Percentiles rank a stretch among this genome's conserved stretches.
Conservation (phyloP, 2,888 invertebrate genomes). For the Scaptomyza polygonia region DNA sequence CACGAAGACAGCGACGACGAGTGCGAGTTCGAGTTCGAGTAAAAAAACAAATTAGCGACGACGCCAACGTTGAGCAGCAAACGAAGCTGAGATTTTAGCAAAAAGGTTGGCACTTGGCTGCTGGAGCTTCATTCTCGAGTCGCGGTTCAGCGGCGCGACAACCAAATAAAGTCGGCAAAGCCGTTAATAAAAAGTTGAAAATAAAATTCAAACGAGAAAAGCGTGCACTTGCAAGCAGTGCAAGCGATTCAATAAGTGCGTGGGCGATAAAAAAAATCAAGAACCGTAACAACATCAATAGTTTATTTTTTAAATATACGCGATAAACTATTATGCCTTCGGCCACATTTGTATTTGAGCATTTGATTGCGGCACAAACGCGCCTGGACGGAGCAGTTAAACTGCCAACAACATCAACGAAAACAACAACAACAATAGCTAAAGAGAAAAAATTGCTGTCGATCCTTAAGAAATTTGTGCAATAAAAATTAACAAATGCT, state of each 20-base stretch:
- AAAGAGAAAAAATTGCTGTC: conserved; percentile 70
- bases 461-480: conserved; percentile 72
- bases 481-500: conserved; percentile 58
- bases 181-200: not conserved
- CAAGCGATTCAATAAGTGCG: conserved; percentile 43
- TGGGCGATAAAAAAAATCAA: conserved; percentile 29
- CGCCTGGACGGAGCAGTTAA: conserved; percentile 64
- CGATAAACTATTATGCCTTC: conserved; percentile 82
- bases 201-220: conserved; percentile 1
- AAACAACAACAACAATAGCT: conserved; percentile 20
- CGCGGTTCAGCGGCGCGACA: conserved; percentile 65
- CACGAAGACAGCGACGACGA: conserved; percentile 3
- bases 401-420: conserved; percentile 12
- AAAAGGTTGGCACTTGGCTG: conserved; percentile 74
- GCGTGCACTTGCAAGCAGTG: conserved; percentile 52
- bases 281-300: conserved; percentile 11
- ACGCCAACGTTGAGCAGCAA: conserved; percentile 13
- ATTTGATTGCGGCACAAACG: conserved; percentile 80
- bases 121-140: conserved; percentile 73
- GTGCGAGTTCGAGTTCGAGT: not conserved
- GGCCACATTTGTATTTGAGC: conserved; percentile 82
- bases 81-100: conserved; percentile 59
- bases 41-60: conserved; percentile 6
- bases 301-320: conserved; percentile 3
- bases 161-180: not conserved